These are phyloP conservation scores for Zaprionus lachaisei DNA, from an alignment of 1,140 invertebrate genomes.

Conservation along the genomic window DNA sequence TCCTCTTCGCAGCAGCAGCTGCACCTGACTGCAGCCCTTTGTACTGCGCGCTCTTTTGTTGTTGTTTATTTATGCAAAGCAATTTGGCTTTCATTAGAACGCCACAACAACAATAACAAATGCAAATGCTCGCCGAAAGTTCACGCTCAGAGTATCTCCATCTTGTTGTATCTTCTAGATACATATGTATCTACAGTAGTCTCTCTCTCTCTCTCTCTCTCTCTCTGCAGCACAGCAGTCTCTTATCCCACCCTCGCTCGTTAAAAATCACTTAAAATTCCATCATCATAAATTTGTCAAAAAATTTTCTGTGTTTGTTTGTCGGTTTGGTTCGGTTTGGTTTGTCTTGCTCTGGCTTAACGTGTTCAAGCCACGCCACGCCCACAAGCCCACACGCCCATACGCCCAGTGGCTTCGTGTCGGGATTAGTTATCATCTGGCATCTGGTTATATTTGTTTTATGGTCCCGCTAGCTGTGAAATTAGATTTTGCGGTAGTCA, in stretches of 20 bases:
- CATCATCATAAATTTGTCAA: constrained; percentile 84
- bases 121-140: constrained; percentile 8
- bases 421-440: constrained; percentile 40
- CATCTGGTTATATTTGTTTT: constrained; percentile 44
- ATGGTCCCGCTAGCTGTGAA: constrained; percentile 10
- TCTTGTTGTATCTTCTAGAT: constrained; percentile 15
- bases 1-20: constrained; percentile 12
- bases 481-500: constrained; percentile 22
- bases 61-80: constrained; percentile 47
- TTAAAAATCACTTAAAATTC: constrained; percentile 85
- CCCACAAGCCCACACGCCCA: neutral
- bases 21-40: constrained; percentile 54
- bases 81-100: constrained; percentile 57
- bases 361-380: constrained; percentile 15
- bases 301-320: constrained; percentile 41
- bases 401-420: neutral
- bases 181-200: constrained; percentile 10
- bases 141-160: constrained; percentile 10
- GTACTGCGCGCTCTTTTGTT: constrained; percentile 6
- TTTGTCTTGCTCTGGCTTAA: constrained; percentile 33
- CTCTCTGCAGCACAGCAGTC: neutral
- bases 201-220: neutral
- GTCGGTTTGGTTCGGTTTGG: neutral
- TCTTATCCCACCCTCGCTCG: constrained; percentile 56
- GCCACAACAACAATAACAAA: constrained; percentile 22